Conservation (phyloP, 1,140 invertebrate genomes). For the Argopecten irradians region DNA sequence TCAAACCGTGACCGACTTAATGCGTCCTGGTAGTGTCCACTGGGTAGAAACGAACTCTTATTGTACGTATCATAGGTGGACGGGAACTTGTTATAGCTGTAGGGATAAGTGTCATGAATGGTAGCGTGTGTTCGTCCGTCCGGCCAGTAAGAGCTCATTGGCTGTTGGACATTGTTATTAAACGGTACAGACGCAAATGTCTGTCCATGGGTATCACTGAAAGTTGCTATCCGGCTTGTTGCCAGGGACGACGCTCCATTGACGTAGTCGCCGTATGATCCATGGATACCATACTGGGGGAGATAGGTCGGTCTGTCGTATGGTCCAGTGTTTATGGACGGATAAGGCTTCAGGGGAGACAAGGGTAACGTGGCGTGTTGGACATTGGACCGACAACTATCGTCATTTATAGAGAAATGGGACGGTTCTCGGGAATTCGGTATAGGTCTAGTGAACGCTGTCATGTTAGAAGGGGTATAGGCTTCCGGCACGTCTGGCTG, state of each 20-base stretch:
- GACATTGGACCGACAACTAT: constrained; percentile 40
- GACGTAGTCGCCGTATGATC: constrained; percentile 65
- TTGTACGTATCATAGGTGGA: constrained; percentile 64
- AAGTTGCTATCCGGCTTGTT: constrained; percentile 49
- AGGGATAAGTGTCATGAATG: constrained; percentile 62
- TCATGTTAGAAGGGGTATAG: constrained; percentile 52
- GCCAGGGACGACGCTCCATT: constrained; percentile 46
- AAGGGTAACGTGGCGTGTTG: constrained; percentile 48
- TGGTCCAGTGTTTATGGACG: constrained; percentile 51
- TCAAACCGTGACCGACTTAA: constrained; percentile 63
- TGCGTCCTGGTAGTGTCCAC: constrained; percentile 59
- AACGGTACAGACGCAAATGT: constrained; percentile 58
- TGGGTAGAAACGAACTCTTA: constrained; percentile 60
- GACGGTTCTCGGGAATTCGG: constrained; percentile 50
- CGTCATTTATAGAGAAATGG: constrained; percentile 47
- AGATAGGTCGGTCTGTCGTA: constrained; percentile 64
- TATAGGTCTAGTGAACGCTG: constrained; percentile 62
- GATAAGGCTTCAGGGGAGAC: constrained; percentile 62
- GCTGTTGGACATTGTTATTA: constrained; percentile 50
- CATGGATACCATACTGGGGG: constrained; percentile 58
- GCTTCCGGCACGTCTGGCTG: constrained; percentile 15
- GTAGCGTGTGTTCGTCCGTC: constrained; percentile 56
- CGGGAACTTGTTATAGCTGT: constrained; percentile 60
- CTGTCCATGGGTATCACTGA: constrained; percentile 59
- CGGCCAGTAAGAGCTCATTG: constrained; percentile 59